Evolutionary conservation across 2,113 vertebrate species (phyloP).

Genomic region (Dipodomys spectabilis): DNA sequence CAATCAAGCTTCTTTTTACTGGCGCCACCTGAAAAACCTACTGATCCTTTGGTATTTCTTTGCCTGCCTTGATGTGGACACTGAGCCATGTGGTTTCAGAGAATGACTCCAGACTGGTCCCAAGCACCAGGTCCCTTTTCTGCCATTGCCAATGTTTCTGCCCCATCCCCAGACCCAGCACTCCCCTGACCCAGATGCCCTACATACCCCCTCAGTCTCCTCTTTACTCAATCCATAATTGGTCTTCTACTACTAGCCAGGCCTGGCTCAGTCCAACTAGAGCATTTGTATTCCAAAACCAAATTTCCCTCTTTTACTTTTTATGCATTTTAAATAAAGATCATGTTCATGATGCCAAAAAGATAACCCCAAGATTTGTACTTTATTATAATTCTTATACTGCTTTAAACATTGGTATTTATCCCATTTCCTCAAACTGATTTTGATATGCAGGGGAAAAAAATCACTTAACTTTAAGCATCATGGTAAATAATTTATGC

Average conservation of each 20-base stretch:
- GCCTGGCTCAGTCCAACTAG: not conserved
- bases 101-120: not conserved
- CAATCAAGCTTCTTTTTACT: not conserved
- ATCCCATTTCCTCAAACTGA: not conserved
- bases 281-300: not conserved
- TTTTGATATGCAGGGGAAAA: not conserved
- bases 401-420: not conserved
- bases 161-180: not conserved
- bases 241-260: not conserved
- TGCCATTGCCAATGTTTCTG: not conserved
- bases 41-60: not conserved
- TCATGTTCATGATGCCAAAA: not conserved
- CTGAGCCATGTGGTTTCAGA: not conserved
- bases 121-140: not conserved
- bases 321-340: slow-evolving; percentile 15
- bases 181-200: not conserved
- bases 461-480: slow-evolving; percentile 26
- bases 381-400: not conserved
- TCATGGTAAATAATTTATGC: slow-evolving; percentile 6
- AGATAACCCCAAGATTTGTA: not conserved
- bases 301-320: not conserved
- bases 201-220: not conserved
- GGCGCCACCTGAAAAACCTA: not conserved
- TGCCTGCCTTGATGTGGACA: not conserved
- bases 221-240: not conserved